phyloP scores from a whole-genome alignment of 2,797 vertebrate species.

The Diceros bicornis region DNA sequence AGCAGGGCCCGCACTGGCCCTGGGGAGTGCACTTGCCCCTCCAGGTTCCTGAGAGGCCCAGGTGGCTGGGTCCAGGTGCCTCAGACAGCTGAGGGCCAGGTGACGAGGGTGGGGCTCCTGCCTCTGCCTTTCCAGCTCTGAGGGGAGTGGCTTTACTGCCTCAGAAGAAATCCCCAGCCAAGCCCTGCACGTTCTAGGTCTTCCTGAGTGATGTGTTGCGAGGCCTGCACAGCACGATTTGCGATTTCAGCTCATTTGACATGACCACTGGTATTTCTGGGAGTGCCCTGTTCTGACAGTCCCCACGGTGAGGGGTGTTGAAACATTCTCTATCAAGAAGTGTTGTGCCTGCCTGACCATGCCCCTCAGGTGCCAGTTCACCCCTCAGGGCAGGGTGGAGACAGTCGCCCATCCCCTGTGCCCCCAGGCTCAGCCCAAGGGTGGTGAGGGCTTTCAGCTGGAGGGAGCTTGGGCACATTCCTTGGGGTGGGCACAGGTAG shows the following conservation, averaged over 20 bases:
- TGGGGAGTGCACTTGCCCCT: background rate
- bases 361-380: rapidly evolving
- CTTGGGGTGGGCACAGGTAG: too few species aligned
- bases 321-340: background rate
- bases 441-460: background rate
- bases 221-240: too few species aligned
- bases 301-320: rapidly evolving
- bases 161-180: too few species aligned
- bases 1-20: background rate
- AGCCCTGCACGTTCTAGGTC: background rate
- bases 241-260: too few species aligned
- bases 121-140: too few species aligned
- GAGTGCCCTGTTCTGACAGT: rapidly evolving
- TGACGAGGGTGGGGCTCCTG: background rate
- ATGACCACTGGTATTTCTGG: background rate
- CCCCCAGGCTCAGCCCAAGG: too few species aligned
- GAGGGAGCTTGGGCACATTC: background rate
- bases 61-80: background rate
- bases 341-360: background rate
- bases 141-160: background rate
- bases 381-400: rapidly evolving
- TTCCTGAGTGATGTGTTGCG: rapidly evolving
- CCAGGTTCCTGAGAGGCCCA: background rate
- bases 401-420: background rate
- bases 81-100: background rate